Conservation (phyloP, 1,140 invertebrate species). For the Drosophila leontia region DNA sequence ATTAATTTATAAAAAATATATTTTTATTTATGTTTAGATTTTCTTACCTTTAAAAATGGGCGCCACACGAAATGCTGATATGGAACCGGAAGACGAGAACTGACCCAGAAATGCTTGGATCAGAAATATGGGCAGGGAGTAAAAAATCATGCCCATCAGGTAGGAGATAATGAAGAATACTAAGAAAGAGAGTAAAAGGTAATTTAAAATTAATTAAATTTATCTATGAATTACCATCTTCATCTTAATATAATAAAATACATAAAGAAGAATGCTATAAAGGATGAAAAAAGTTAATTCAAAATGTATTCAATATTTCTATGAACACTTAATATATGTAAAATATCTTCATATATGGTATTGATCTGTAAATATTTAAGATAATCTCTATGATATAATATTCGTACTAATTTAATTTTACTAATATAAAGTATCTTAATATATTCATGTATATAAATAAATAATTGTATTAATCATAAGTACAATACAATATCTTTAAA, state of each 20-base stretch:
- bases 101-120: slow-evolving; percentile 83
- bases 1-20: no score
- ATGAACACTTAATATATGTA: neutral
- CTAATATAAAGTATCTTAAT: no score
- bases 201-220: neutral
- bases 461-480: no score
- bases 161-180: slow-evolving; percentile 68
- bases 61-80: slow-evolving; percentile 81
- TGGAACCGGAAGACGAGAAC: slow-evolving; percentile 75
- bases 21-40: neutral
- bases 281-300: neutral
- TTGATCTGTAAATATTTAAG: no score
- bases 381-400: neutral
- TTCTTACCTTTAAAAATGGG: slow-evolving; percentile 78
- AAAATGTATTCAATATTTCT: neutral
- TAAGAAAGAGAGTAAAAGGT: slow-evolving; percentile 30
- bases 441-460: no score
- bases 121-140: slow-evolving; percentile 77
- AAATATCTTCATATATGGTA: no score
- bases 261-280: slow-evolving; percentile 63
- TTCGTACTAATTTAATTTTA: no score
- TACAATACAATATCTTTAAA: neutral
- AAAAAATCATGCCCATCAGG: slow-evolving; percentile 68
- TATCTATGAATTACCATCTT: no score
- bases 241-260: no score